Evolutionary conservation across 2,888 invertebrate genomes (phyloP), one percentile per base, ranked within the genome.

Genomic region (Brassicogethes aeneus): DNA sequence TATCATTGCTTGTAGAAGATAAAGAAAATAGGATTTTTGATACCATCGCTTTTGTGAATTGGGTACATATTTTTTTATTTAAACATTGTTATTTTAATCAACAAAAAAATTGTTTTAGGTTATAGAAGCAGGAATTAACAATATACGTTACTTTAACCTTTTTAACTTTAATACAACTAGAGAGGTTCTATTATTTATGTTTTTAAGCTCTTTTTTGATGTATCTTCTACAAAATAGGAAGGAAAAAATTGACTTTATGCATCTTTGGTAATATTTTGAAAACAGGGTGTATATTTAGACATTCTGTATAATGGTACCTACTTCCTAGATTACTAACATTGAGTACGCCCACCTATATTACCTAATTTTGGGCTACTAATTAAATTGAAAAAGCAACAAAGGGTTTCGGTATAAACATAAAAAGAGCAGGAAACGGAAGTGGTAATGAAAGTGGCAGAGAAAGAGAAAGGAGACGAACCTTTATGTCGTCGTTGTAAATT

Each of bases 201-300:
- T 39, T 8, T 36, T 45, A 5, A 58, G 53, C 42, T 47, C 53
- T 8, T 13, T 47, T 3, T 38, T 61, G 16, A 60, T 59, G 59
- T 44, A 54, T 23, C 32, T 53, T 14, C 44, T 60, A 15, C 45
- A 48, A 39, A 51, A 47, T 10, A 42, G 44, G 17, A 41, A 48
- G 3, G 36, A 43, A 17, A 49, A 46, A 34, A 17, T 46, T 12
- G 41, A 45, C 12, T 49, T 53, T 33, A 40, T 38, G 10, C 44
- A 50, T 41, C 49, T 58, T 23, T 59, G 59, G 59, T 57, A 42
- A 47, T 50, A n/a, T n/a, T n/a, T n/a, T n/a, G n/a, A n/a, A n/a
- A n/a, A n/a, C n/a, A n/a, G n/a, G n/a, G n/a, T n/a, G n/a, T n/a
- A n/a, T n/a, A n/a, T n/a, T n/a, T n/a, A n/a, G n/a, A n/a, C n/a